Evolutionary conservation across 2,888 invertebrate species (phyloP).

Genomic region (Nebria brevicollis): DNA sequence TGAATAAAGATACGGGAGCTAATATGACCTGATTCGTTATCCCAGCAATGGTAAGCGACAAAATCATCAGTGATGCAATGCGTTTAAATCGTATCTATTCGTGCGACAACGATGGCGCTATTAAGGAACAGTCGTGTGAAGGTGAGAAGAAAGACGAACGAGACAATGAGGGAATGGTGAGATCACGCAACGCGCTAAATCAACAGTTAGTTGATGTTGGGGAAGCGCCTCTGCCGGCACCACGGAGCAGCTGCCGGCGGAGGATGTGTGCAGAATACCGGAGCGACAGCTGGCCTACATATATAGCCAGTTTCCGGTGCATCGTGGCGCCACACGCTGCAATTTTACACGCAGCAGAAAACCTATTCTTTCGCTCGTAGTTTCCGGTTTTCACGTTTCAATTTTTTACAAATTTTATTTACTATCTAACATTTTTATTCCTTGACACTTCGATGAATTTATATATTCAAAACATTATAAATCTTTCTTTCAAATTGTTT

Average conservation of each 20-base stretch:
- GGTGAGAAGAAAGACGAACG: background rate
- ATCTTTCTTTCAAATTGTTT: background rate
- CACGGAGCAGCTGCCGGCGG: background rate
- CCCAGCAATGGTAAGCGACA: background rate
- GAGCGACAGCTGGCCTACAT: background rate
- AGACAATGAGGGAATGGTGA: background rate
- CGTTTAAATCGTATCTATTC: background rate
- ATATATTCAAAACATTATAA: background rate
- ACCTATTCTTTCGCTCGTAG: background rate
- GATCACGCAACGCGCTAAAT: background rate
- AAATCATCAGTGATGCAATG: background rate
- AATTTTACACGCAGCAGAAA: background rate
- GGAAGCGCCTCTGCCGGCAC: background rate
- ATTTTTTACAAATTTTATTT: background rate
- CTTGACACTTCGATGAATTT: background rate
- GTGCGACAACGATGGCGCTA: background rate
- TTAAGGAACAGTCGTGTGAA: background rate
- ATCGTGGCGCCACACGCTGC: background rate
- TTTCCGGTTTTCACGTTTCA: background rate
- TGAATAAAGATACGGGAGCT: no score
- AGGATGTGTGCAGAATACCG: no score
- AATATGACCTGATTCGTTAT: background rate
- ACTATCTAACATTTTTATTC: background rate
- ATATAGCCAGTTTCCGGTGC: background rate
- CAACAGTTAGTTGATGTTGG: slow-evolving; percentile 1